phyloP scores from a whole-genome alignment of 2,797 vertebrate species.

The Psittacula derbiana region DNA sequence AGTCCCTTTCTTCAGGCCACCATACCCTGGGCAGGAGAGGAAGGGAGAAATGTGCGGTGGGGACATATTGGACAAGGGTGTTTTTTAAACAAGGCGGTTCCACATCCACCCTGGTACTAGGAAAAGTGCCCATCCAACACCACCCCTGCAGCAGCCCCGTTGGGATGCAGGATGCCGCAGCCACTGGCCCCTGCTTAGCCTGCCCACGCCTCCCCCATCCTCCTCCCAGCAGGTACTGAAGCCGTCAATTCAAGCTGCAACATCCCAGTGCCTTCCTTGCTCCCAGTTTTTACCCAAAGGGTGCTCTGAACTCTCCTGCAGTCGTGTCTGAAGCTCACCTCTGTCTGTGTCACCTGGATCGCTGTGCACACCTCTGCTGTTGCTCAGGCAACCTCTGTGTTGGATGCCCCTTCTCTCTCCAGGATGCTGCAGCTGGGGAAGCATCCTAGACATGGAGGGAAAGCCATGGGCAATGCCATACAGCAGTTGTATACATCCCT shows the following conservation, averaged over 20 bases:
- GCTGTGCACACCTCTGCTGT: neutral
- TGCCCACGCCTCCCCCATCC: neutral
- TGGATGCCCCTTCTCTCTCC: neutral
- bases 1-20: neutral
- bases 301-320: neutral
- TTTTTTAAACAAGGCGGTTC: neutral
- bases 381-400: slow-evolving; percentile 62
- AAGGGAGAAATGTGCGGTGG: neutral
- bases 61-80: rapidly evolving
- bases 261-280: neutral
- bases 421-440: neutral
- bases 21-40: neutral
- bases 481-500: neutral
- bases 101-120: neutral
- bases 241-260: neutral
- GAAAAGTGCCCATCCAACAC: rapidly evolving
- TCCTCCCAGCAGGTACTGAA: neutral
- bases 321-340: neutral
- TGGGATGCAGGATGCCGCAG: neutral
- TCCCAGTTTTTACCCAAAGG: neutral
- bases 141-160: neutral
- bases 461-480: rapidly evolving
- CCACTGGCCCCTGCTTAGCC: neutral
- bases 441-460: neutral
- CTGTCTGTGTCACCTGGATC: neutral